A percentile compares a stretch with the other conserved stretches of the same genome.
These are phyloP conservation scores for Uropsilus gracilis DNA, from an alignment of 2,113 vertebrate species.

Conservation along the genomic window DNA sequence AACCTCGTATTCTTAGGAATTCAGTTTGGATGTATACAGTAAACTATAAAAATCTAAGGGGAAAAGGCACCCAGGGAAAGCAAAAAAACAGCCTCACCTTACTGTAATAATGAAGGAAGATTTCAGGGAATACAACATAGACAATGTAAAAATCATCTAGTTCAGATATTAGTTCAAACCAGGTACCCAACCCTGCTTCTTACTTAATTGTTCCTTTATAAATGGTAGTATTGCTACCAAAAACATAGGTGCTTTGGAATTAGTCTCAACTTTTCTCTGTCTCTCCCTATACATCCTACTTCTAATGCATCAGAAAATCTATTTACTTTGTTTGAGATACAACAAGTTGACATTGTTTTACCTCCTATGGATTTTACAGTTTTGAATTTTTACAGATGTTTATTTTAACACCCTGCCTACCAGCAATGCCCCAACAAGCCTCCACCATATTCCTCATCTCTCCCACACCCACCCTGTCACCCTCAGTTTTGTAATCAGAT, in stretches of 20 bases:
- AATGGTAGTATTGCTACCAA: background rate
- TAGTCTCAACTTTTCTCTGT: background rate
- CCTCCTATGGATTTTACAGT: too few relatives aligned
- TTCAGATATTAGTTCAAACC: background rate
- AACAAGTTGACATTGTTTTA: too few relatives aligned
- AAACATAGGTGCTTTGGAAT: background rate
- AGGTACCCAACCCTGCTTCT: background rate
- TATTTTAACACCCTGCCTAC: too few relatives aligned
- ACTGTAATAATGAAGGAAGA: background rate
- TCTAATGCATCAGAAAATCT: background rate
- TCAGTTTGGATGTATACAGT: background rate
- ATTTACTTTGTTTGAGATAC: too few relatives aligned
- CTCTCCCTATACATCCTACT: background rate
- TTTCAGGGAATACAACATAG: background rate
- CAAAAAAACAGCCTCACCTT: background rate
- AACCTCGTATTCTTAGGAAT: background rate
- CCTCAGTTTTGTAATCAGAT: too few relatives aligned
- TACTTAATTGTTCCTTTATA: background rate
- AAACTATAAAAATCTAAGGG: background rate
- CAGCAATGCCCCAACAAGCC: too few relatives aligned
- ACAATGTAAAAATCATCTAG: background rate
- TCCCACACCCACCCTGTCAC: too few relatives aligned
- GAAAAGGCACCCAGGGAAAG: background rate
- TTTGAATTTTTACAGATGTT: too few relatives aligned
- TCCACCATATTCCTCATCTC: too few relatives aligned